Evolutionary conservation across 2,797 vertebrate genomes (phyloP), one percentile per base, ranked within the genome.

Genomic region (Thalassophryne amazonica): DNA sequence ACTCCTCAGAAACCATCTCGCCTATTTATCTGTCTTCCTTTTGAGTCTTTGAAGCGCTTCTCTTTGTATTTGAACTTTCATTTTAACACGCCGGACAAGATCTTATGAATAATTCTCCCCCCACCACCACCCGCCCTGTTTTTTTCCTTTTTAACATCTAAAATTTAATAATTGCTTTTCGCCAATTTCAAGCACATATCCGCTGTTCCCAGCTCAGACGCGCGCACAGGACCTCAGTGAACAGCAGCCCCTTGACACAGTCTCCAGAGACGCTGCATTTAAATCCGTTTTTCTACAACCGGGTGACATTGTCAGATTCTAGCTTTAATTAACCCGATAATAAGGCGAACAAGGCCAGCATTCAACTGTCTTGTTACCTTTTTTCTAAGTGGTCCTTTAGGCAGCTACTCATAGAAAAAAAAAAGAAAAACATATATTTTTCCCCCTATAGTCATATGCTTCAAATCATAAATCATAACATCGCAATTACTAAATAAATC

Each of bases 301-400:
- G 92, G 94, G 93, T 95, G 94, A 95, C 95, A 95, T 95, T 97
- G 95, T 97, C 94, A 96, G 93, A 96, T 94, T 93, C 92, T 89
- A 86, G 91, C 93, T 98, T 97, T 97, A 97, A 98, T 98, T 97
- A 98, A 97, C 94, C 95, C 92, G 93, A 97, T 95, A 96, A 98
- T 95, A 95, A 95, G 93, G 93, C 92, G 92, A 92, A 94, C 94
- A 94, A 91, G 94, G 84, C 92, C 91, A 83, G 91, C 92, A 86
- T 93, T 91, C 91, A 88, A 91, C 88, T 92, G 83, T 69, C 86
- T 80, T 76, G 83, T 90, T 88, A 85, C 81, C 76, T 79, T 84
- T 89, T 69, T 85, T 76, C 86, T 78, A 63, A 74, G 61, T 58
- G 60, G 29, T 22, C 49, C 57, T 13, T 71, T 62, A 82, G 74